A percentile compares a stretch with the other conserved stretches of the same genome.
Conservation (phyloP, 2,113 vertebrate genomes). For the Phylloscopus trochiloides region DNA sequence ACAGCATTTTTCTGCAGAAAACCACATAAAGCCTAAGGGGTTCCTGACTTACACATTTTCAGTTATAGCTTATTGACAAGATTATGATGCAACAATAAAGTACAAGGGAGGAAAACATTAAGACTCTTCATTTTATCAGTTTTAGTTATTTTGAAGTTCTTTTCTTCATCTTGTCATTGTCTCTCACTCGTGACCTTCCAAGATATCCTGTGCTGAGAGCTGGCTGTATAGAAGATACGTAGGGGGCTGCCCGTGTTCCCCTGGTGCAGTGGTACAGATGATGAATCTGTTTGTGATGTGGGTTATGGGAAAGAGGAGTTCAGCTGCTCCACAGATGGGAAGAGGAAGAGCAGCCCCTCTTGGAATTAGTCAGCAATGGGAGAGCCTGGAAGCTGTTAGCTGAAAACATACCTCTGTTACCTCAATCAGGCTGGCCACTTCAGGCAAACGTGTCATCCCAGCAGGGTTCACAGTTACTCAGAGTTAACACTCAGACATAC, state of each 20-base stretch:
- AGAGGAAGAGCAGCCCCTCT: neutral
- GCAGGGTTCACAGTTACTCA: neutral
- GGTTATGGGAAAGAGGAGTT: neutral
- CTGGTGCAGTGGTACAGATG: neutral
- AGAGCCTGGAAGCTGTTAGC: neutral
- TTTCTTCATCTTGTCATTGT: neutral
- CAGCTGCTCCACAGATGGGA: neutral
- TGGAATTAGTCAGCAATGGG: neutral
- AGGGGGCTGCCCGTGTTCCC: neutral
- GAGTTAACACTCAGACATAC: neutral
- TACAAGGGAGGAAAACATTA: neutral
- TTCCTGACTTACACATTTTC: neutral
- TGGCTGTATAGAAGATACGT: neutral
- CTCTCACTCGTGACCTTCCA: neutral
- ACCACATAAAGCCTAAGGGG: neutral
- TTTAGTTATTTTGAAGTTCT: neutral
- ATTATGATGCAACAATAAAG: neutral
- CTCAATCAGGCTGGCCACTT: rapidly evolving
- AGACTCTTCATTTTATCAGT: neutral
- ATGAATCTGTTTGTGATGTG: neutral
- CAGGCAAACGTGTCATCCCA: neutral
- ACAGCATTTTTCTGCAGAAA: neutral
- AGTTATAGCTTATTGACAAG: neutral
- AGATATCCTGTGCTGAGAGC: neutral
- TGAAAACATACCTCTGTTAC: neutral